Percentiles rank a stretch among this genome's conserved stretches.
Evolutionary conservation across 2,797 vertebrate species (phyloP).

Genomic region (Helostoma temminkii): DNA sequence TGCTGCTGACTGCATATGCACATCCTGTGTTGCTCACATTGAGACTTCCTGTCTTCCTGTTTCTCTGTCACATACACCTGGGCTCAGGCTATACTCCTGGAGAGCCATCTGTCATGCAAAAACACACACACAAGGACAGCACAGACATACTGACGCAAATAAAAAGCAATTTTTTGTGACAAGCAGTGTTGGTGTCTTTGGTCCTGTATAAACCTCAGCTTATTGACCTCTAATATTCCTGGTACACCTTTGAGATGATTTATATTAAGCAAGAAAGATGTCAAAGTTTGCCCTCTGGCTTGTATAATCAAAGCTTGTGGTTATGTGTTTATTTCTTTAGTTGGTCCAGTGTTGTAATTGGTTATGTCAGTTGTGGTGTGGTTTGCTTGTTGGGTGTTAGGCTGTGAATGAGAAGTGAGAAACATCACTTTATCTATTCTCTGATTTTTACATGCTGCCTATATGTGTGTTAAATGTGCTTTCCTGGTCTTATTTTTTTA

Average conservation of each 20-base stretch:
- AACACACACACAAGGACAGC: background rate
- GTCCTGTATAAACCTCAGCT: background rate
- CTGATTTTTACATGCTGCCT: conserved; percentile 1
- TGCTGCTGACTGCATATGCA: conserved; percentile 48
- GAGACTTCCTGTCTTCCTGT: conserved; percentile 80
- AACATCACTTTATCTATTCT: background rate
- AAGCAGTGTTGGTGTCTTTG: background rate
- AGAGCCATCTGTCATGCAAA: conserved; percentile 69
- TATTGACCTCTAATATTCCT: background rate
- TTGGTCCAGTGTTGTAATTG: background rate
- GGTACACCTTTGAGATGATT: background rate
- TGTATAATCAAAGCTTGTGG: background rate
- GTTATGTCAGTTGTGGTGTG: conserved; percentile 9
- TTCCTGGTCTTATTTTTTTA: background rate
- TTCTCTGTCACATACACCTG: conserved; percentile 77
- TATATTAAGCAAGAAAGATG: background rate
- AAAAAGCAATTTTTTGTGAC: conserved; percentile 1
- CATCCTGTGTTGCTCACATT: conserved; percentile 77
- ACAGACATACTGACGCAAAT: background rate
- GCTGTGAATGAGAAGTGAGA: conserved; percentile 12
- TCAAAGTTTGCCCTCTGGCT: background rate
- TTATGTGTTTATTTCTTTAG: background rate
- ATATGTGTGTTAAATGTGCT: background rate
- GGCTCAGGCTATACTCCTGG: conserved; percentile 61
- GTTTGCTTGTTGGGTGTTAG: background rate